phyloP scores from a whole-genome alignment of 2,113 vertebrate genomes.

The Bubalus kerabau region DNA sequence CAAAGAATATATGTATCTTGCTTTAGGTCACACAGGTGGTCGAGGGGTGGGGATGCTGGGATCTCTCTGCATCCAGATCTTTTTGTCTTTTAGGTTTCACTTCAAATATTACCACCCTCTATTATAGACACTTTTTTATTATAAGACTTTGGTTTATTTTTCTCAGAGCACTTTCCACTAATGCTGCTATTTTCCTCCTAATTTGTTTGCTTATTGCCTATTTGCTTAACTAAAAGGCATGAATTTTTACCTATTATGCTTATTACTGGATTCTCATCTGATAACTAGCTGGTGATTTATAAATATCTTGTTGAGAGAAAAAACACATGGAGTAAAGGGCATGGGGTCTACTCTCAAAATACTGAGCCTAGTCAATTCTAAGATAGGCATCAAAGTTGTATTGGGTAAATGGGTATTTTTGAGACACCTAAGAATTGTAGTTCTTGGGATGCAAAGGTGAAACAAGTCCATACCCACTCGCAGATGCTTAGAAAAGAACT shows the following conservation, averaged over 20 bases:
- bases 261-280: background rate
- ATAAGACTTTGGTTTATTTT: background rate
- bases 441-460: background rate
- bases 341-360: background rate
- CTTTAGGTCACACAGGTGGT: background rate
- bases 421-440: background rate
- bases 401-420: background rate
- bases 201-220: background rate
- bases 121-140: background rate
- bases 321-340: background rate
- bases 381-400: background rate
- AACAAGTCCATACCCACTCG: background rate
- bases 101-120: background rate
- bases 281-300: background rate
- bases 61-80: background rate
- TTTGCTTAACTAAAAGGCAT: background rate
- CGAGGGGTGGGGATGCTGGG: accelerated
- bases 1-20: background rate
- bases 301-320: background rate
- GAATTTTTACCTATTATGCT: background rate
- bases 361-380: background rate
- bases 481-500: background rate
- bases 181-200: background rate
- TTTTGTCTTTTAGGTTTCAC: background rate
- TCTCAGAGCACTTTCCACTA: background rate